phyloP scores from a whole-genome alignment of 2,797 vertebrate genomes.

The Nannoperca obscura region DNA sequence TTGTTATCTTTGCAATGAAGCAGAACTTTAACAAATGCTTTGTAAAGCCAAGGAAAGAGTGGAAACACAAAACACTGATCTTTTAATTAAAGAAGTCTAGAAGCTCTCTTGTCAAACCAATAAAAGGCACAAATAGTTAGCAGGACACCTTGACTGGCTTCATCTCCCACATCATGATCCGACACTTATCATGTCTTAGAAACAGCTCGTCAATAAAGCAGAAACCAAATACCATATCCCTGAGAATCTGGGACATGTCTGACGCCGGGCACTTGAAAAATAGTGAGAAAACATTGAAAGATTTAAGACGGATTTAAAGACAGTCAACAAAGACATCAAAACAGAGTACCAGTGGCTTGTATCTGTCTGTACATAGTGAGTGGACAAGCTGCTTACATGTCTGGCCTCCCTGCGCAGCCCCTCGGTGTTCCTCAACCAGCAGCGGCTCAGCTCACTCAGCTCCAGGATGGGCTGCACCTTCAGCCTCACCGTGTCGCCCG shows the following conservation, averaged over 20 bases:
- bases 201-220: neutral
- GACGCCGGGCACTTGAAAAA: neutral
- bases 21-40: neutral
- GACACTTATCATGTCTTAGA: neutral
- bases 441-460: constrained; percentile 94
- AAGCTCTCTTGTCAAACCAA: constrained; percentile 9
- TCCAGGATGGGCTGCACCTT: constrained; percentile 98
- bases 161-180: neutral
- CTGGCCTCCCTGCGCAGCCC: constrained; percentile 86
- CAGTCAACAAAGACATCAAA: neutral
- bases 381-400: constrained; percentile 87
- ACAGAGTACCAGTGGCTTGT: neutral
- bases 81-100: neutral
- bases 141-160: neutral
- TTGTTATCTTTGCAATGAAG: neutral
- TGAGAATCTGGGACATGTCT: neutral
- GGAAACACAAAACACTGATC: neutral
- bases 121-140: neutral
- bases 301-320: constrained; percentile 3
- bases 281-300: constrained; percentile 1
- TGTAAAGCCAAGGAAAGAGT: neutral
- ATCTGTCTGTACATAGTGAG: neutral
- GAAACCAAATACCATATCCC: neutral
- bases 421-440: constrained; percentile 92
- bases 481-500: constrained; percentile 93